phyloP scores from a whole-genome alignment of 2,888 invertebrate genomes.

The Chloromyia formosa region DNA sequence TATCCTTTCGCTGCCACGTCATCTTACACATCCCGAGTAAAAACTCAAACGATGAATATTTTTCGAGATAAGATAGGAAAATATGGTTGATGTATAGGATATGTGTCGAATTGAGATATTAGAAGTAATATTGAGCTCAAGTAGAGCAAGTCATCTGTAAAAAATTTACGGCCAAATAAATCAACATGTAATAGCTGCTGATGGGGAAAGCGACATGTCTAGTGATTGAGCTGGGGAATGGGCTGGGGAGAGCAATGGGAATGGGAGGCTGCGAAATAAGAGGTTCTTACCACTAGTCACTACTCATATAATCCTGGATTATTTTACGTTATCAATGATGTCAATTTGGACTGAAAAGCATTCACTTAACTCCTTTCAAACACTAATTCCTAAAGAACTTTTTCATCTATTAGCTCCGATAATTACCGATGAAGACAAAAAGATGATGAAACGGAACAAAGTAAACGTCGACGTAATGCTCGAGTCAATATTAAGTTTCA shows the following conservation, averaged over 20 bases:
- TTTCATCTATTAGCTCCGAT: not conserved
- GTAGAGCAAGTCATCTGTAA: not conserved
- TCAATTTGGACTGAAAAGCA: too few relatives aligned
- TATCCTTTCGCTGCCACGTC: not conserved
- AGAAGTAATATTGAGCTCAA: not conserved
- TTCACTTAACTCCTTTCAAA: too few relatives aligned
- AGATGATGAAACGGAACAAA: too few relatives aligned
- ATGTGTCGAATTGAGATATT: not conserved
- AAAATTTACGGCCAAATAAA: too few relatives aligned
- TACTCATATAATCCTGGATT: too few relatives aligned
- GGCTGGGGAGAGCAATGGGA: too few relatives aligned
- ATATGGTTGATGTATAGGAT: slow-evolving; percentile 7
- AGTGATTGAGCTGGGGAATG: not conserved
- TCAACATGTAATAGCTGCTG: too few relatives aligned
- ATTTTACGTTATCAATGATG: too few relatives aligned
- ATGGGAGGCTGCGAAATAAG: too few relatives aligned
- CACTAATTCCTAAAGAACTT: not conserved
- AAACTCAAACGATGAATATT: not conserved
- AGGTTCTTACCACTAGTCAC: too few relatives aligned
- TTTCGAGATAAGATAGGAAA: not conserved
- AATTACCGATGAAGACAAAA: not conserved
- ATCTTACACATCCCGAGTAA: too few relatives aligned
- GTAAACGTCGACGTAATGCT: too few relatives aligned
- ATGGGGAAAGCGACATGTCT: not conserved
- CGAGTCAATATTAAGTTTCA: not conserved